Percentiles rank a stretch among this genome's conserved stretches.
Conservation (phyloP, 2,797 vertebrate genomes). For the Enteromius fasciolatus region DNA sequence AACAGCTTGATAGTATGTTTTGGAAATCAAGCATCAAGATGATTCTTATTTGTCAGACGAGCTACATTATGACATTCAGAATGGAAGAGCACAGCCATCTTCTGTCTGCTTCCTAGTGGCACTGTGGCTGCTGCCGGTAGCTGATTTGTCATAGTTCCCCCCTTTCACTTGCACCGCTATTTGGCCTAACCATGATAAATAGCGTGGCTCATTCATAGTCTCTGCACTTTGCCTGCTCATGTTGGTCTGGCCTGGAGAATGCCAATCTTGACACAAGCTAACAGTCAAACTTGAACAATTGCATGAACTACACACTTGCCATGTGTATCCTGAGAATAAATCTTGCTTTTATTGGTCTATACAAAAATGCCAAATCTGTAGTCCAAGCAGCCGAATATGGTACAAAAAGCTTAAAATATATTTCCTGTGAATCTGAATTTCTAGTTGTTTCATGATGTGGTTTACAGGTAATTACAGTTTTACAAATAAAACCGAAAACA, state of each 20-base stretch:
- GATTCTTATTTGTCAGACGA: slow-evolving; percentile 9
- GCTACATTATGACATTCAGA: slow-evolving; percentile 7
- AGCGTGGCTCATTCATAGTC: not conserved
- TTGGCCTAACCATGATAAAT: slow-evolving; percentile 39
- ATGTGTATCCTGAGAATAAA: not conserved
- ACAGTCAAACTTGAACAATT: not conserved
- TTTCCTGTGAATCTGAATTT: not conserved
- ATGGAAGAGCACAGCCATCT: not conserved
- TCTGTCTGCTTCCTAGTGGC: not conserved
- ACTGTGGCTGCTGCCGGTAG: not conserved
- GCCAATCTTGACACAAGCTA: slow-evolving; percentile 4
- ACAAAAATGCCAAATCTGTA: not conserved
- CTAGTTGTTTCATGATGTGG: not conserved
- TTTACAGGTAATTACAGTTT: not conserved
- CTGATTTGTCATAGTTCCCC: slow-evolving; percentile 44
- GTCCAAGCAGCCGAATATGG: not conserved
- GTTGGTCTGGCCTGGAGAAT: slow-evolving; percentile 14
- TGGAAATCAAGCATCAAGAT: not conserved
- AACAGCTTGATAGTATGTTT: not conserved
- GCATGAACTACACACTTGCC: not conserved
- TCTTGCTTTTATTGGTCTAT: not conserved
- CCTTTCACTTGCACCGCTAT: slow-evolving; percentile 37
- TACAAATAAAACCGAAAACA: not conserved
- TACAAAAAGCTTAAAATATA: not conserved
- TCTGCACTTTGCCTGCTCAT: slow-evolving; percentile 16